phyloP scores from a whole-genome alignment of 2,797 vertebrate genomes.

The Aselliscus stoliczkanus region DNA sequence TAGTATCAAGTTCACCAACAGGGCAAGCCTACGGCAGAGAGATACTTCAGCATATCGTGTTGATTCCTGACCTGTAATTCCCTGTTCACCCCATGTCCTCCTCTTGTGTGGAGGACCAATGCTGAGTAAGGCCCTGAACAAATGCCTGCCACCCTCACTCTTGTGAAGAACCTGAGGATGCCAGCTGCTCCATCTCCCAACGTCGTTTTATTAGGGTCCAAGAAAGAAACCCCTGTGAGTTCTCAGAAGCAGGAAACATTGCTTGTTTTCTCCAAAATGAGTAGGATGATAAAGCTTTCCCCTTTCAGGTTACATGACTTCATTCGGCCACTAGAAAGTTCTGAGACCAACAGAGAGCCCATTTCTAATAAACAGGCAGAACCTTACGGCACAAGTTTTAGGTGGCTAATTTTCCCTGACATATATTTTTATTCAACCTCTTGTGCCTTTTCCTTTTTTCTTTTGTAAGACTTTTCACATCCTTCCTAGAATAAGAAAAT shows the following conservation, averaged over 20 bases:
- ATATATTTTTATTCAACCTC: background rate
- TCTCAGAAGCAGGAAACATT: background rate
- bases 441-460: background rate
- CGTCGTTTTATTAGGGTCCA: background rate
- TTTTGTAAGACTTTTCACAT: background rate
- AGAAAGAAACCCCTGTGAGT: slow-evolving; percentile 7
- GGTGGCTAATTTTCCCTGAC: background rate
- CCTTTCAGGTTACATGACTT: background rate
- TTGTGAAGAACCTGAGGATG: background rate
- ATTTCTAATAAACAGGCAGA: background rate
- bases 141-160: background rate
- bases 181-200: background rate
- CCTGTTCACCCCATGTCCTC: background rate
- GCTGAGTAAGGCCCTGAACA: background rate
- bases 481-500: background rate
- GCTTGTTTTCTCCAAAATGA: background rate
- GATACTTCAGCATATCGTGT: background rate
- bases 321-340: background rate
- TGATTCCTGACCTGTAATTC: background rate
- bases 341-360: background rate
- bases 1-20: background rate
- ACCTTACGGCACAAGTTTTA: fast-evolving
- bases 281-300: background rate
- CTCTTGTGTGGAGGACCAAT: background rate
- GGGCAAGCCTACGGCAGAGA: background rate